phyloP scores from a whole-genome alignment of 2,113 vertebrate species.

The Lampris megalopsis region DNA sequence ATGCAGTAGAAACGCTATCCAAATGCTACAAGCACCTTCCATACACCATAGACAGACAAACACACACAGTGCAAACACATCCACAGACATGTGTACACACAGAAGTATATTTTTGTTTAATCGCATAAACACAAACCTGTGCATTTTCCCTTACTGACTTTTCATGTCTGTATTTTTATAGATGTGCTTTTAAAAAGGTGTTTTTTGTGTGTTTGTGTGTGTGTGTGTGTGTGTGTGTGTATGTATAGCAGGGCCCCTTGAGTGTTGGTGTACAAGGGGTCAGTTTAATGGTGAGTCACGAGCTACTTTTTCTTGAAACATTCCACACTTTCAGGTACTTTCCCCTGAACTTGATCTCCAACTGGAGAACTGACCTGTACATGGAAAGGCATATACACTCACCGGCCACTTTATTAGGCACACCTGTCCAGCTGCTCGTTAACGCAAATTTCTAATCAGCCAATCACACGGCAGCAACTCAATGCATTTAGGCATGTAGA shows the following conservation, averaged over 20 bases:
- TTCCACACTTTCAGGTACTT: conserved; percentile 23
- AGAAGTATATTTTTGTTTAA: too few relatives aligned
- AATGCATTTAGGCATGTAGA: too few relatives aligned
- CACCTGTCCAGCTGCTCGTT: too few relatives aligned
- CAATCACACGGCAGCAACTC: too few relatives aligned
- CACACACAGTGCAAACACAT: neutral
- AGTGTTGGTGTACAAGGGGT: conserved; percentile 87
- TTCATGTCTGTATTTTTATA: too few relatives aligned
- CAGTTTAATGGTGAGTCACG: conserved; percentile 87
- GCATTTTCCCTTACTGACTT: too few relatives aligned
- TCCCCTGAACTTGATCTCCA: conserved; percentile 40
- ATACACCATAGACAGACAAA: too few relatives aligned
- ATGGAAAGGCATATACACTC: conserved; percentile 52
- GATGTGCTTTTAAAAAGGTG: neutral
- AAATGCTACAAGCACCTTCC: too few relatives aligned
- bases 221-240: conserved; percentile 17
- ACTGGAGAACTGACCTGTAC: conserved; percentile 57
- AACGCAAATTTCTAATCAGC: too few relatives aligned
- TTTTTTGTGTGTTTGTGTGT: conserved; percentile 2
- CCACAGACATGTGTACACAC: neutral
- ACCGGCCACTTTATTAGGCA: conserved; percentile 12
- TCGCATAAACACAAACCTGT: too few relatives aligned
- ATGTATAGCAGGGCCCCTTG: conserved; percentile 86
- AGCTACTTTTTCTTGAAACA: neutral
- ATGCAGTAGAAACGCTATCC: too few relatives aligned